Evolutionary conservation across 2,113 vertebrate species (phyloP).

Genomic region (Chloropsis hardwickii): DNA sequence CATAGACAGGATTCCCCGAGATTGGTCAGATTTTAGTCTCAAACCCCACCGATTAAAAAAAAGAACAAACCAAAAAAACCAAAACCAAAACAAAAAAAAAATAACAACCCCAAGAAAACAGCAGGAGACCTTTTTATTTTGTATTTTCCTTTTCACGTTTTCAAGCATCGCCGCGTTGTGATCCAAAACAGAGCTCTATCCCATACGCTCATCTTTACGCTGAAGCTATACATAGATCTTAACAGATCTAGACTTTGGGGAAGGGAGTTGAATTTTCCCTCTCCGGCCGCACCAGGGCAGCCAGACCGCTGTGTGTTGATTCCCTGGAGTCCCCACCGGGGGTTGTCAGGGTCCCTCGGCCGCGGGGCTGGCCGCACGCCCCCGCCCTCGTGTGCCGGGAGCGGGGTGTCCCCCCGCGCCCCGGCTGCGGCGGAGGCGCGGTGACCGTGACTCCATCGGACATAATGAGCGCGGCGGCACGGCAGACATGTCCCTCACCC

Average conservation of each 20-base stretch:
- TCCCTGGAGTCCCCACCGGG: not conserved
- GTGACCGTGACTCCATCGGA: slow-evolving; percentile 3
- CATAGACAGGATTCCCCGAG: not conserved
- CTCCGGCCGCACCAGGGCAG: not conserved
- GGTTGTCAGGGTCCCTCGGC: too few relatives aligned
- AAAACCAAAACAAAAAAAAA: too few relatives aligned
- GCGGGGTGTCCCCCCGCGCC: not conserved
- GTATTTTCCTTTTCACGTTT: not conserved
- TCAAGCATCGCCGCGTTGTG: not conserved
- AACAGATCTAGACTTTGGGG: not conserved
- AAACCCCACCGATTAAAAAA: not conserved
- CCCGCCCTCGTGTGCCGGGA: not conserved
- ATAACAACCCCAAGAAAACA: not conserved
- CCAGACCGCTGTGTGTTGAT: not conserved
- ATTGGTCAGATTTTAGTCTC: not conserved
- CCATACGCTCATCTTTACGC: not conserved
- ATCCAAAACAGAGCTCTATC: not conserved
- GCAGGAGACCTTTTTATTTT: not conserved
- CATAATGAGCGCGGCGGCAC: slow-evolving; percentile 35
- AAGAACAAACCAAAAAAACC: too few relatives aligned
- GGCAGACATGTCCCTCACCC: slow-evolving; percentile 17
- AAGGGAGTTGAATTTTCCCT: not conserved
- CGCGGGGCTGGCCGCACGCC: not conserved
- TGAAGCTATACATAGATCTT: not conserved
- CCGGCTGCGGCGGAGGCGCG: not conserved